Evolutionary conservation across 2,113 vertebrate species (phyloP), one percentile per base, ranked within the genome.

Genomic region (Pagrus major): DNA sequence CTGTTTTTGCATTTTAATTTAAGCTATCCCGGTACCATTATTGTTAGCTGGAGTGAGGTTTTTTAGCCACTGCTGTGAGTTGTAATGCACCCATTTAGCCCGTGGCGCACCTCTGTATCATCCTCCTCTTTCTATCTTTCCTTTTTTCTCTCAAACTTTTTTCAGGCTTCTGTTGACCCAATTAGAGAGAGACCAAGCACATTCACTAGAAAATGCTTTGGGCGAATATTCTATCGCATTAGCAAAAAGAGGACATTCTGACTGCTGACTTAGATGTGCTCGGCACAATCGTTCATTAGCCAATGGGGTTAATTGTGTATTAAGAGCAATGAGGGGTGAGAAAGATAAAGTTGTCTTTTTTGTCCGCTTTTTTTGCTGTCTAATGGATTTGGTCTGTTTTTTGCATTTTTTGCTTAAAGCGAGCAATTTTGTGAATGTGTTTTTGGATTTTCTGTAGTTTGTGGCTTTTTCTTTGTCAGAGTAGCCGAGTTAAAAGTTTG

Each of bases 101-200:
- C 44, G 27, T 0, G 3, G 84, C 55, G 8, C 47, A 78, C 79
- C 74, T 81, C 77, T 1, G 63, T 77, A 67, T 76, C 64, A 39
- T 83, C 52, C 67, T 78, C 20, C 49, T 51, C 65, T 54, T 81
- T 76, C 39, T 42, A 68, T 75, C 70, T 80, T 71, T 54, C 16
- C 42, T 29, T 73, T 83, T 58, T 71, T 64, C 33, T 74, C 56
- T 63, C 21, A 68, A 81, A 85, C 59, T 80, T 68, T 83, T 80
- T 63, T 25, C n/a, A 37, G 68, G 78, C 69, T 76, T 72, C 70
- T 82, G 66, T 55, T 87, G 86, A 91, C 87, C 91, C 76, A 91
- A 72, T 91, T 91, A 74, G 71, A 78, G 7, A 14, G 68, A 75
- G 42, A 81, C 61, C 54, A 76, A 73, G 61, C 55, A 73, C 75